A percentile compares a stretch with the other conserved stretches of the same genome.
Evolutionary conservation across 2,888 invertebrate species (phyloP).

Genomic region (Latheticus oryzae): DNA sequence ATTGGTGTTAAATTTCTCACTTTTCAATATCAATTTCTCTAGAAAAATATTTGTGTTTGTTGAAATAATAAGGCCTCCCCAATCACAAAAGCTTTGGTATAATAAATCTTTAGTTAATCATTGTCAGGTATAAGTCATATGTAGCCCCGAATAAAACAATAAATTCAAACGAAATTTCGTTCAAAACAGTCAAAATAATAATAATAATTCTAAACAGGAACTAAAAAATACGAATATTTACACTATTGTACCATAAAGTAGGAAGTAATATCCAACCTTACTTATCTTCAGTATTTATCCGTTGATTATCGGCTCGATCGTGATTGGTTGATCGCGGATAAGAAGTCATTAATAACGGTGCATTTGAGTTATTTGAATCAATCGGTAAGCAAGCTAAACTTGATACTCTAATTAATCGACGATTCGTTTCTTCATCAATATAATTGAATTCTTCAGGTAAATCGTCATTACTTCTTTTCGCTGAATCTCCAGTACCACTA

Average conservation of each 20-base stretch:
- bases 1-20: slow-evolving; percentile 12
- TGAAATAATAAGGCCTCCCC: slow-evolving; percentile 33
- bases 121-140: slow-evolving; percentile 5
- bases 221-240: slow-evolving; percentile 45
- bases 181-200: slow-evolving; percentile 46
- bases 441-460: slow-evolving; percentile 61
- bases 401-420: slow-evolving; percentile 48
- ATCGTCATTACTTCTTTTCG: slow-evolving; percentile 74
- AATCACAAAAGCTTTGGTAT: slow-evolving; percentile 37
- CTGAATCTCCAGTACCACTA: slow-evolving; percentile 84
- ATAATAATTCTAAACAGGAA: slow-evolving; percentile 46
- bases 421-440: slow-evolving; percentile 35
- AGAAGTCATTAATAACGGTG: slow-evolving; percentile 54
- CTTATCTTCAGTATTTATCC: slow-evolving; percentile 28
- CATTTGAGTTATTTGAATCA: slow-evolving; percentile 51
- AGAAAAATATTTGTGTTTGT: slow-evolving; percentile 34
- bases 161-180: slow-evolving; percentile 40
- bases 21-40: slow-evolving; percentile 17
- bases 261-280: no score
- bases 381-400: slow-evolving; percentile 52
- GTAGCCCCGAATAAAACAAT: slow-evolving; percentile 24
- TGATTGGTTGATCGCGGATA: slow-evolving; percentile 60
- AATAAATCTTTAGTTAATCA: no score
- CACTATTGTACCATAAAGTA: slow-evolving; percentile 54
- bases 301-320: slow-evolving; percentile 54